phyloP scores from a whole-genome alignment of 2,113 vertebrate genomes.

The Protobothrops mucrosquamatus region DNA sequence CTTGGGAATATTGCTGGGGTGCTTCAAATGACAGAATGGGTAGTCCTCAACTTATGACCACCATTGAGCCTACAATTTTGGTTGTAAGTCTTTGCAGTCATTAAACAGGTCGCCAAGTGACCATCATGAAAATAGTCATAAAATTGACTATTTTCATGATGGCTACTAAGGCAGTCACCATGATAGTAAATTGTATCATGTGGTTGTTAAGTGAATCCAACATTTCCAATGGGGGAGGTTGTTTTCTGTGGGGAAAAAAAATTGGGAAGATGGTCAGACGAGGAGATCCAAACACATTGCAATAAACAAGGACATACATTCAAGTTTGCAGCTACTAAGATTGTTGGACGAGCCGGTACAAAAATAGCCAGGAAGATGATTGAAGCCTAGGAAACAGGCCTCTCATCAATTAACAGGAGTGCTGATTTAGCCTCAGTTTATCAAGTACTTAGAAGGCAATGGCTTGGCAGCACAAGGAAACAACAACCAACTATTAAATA shows the following conservation, averaged over 20 bases:
- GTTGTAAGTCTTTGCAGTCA: background rate
- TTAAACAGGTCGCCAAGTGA: background rate
- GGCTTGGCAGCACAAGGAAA: too few species aligned
- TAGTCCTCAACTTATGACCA: background rate
- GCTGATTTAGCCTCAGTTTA: too few species aligned
- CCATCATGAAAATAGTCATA: background rate
- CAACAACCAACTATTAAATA: too few species aligned
- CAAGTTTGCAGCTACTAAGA: too few species aligned
- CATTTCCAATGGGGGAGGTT: background rate
- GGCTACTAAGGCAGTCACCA: background rate
- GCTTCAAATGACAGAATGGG: background rate
- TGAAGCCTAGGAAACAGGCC: too few species aligned
- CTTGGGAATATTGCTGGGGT: background rate
- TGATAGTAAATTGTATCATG: background rate
- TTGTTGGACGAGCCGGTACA: too few species aligned
- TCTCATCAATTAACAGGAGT: too few species aligned
- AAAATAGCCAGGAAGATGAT: too few species aligned
- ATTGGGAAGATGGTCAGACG: background rate
- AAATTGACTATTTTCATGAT: background rate
- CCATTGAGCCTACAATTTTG: background rate
- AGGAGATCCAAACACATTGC: too few species aligned
- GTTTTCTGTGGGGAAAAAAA: background rate
- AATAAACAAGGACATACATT: too few species aligned
- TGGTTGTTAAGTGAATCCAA: background rate
- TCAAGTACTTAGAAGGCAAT: too few species aligned